These are phyloP conservation scores for Otis tarda DNA, from an alignment of 2,113 vertebrate species.

Conservation along the genomic window DNA sequence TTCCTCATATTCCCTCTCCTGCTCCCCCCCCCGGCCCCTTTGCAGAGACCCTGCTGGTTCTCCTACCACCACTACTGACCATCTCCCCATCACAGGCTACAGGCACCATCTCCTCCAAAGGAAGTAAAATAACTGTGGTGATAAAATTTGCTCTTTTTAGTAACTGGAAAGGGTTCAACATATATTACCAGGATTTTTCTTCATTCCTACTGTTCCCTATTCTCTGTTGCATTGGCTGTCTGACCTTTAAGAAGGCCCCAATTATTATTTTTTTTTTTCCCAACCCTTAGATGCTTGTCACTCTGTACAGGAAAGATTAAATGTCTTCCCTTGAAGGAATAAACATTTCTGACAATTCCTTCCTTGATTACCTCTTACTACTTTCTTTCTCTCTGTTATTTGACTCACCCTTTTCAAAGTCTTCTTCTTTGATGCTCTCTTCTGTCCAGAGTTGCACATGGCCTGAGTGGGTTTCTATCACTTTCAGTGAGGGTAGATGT, in stretches of 20 bases:
- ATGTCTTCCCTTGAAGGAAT: background rate
- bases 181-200: background rate
- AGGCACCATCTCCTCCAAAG: background rate
- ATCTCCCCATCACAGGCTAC: background rate
- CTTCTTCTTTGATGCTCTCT: background rate
- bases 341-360: background rate
- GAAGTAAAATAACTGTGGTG: background rate
- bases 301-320: background rate
- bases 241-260: background rate
- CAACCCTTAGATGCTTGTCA: background rate
- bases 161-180: background rate
- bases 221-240: background rate
- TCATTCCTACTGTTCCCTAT: background rate
- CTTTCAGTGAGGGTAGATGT: background rate
- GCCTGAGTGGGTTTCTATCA: background rate
- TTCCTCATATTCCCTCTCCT: background rate
- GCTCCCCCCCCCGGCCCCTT: background rate
- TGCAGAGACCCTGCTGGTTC: background rate
- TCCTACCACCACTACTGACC: background rate
- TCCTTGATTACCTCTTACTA: background rate
- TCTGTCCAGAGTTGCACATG: fast-evolving
- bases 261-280: background rate
- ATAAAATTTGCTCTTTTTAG: background rate
- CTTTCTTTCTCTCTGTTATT: background rate
- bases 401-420: background rate